Conservation (phyloP, 2,888 invertebrate species). For the Torymus aiolomorphi region DNA sequence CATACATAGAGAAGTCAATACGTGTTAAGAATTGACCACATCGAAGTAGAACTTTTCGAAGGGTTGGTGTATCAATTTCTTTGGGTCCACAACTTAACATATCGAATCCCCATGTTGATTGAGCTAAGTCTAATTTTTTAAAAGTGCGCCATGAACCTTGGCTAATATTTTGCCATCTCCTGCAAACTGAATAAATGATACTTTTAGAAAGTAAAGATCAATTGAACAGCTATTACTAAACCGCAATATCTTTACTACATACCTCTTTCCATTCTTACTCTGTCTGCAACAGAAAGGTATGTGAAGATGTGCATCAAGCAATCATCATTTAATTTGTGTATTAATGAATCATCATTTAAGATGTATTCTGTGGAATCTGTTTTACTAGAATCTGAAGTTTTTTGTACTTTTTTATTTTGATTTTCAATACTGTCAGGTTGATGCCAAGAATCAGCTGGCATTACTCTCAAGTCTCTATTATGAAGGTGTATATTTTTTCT, state of each 20-base stretch:
- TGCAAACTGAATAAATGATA: conserved; percentile 75
- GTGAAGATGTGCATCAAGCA: conserved; percentile 78
- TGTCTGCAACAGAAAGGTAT: conserved; percentile 77
- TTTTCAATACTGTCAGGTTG: conserved; percentile 77
- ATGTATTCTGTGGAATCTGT: conserved; percentile 56
- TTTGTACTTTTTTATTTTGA: conserved; percentile 64
- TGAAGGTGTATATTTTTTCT: conserved; percentile 68
- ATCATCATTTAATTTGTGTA: conserved; percentile 79
- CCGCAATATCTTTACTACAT: conserved; percentile 31
- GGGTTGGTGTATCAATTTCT: conserved; percentile 63
- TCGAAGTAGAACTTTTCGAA: conserved; percentile 77
- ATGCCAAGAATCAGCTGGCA: conserved; percentile 81
- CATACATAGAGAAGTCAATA: conserved; percentile 77
- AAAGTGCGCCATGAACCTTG: conserved; percentile 77
- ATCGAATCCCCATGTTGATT: conserved; percentile 63
- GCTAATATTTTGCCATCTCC: conserved; percentile 78
- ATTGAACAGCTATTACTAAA: not conserved
- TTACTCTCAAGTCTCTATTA: conserved; percentile 75
- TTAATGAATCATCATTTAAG: conserved; percentile 61
- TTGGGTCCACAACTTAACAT: conserved; percentile 14
- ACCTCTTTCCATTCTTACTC: conserved; percentile 78
- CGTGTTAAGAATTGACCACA: conserved; percentile 76
- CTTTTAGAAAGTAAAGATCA: not conserved
- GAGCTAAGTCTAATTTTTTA: conserved; percentile 67
- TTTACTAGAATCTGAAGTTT: conserved; percentile 50